Base-by-base conservation (phyloP, 2,797 vertebrate genomes). In the Crossoptilon crossoptilon region DNA sequence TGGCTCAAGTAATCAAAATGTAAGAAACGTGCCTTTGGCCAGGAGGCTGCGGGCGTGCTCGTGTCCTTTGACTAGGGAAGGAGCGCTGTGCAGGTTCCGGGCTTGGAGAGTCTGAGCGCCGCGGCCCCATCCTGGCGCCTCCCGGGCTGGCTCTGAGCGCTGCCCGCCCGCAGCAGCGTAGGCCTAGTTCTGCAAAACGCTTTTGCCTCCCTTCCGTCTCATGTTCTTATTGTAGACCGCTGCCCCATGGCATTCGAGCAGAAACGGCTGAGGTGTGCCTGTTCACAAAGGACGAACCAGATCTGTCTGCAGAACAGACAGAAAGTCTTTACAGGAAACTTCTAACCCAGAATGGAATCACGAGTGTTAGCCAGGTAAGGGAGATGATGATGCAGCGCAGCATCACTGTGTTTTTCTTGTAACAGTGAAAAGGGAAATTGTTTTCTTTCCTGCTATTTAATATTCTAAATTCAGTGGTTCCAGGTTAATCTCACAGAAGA, bases 201-300 rank as follows among this genome's bases (percentile, higher is more conserved):
- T 10, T 23, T 3, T 14, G 84, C 70, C 55, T 72, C 7, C 3
- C 83, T 39, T 68, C 18, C 4, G 2, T 63, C 29, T 77, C 13
- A 1, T 46, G 2, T 24, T 85, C 14, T 60, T 15, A 1, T 43
- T 69, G 12, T 91, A 99, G 99, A 92, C 97, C 98, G 2, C 90
- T 99, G 95, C 99, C 99, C 43, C 98, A 99, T 84, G 95, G 97
- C 37, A 97, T 98, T 84, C 97, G 98, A 22, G 41, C 97, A 3
- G 98, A 98, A 64, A 97, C 98, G 3, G 93, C 97, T 13, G 99
- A 99, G 4, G 84, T 99, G n/a, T 99, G 99, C 94, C 98, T 99
- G 10, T 99, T 99, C 95, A 99, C 99, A 23, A 99, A 96, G 96
- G 99, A 99, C 76, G 99, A 99, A 73, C 98, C 98, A 56, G 97